Conservation (phyloP, 2,888 invertebrate species). For the Perizoma affinitatum region DNA sequence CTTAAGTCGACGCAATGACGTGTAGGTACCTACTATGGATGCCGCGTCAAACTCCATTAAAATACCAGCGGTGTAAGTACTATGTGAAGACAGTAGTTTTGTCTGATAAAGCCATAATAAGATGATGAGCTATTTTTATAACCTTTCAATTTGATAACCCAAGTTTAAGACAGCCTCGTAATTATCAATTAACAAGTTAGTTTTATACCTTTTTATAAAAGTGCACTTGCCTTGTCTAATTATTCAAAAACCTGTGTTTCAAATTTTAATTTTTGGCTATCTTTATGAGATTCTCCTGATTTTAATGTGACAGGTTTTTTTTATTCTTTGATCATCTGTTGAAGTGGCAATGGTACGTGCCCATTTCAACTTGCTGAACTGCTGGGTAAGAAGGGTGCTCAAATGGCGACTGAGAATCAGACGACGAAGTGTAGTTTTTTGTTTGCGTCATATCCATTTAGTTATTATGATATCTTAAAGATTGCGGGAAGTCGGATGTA, state of each 20-base stretch:
- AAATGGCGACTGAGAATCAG: too few species aligned
- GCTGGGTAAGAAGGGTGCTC: too few species aligned
- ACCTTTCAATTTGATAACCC: slow-evolving; percentile 30
- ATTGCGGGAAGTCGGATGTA: too few species aligned
- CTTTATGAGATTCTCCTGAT: too few species aligned
- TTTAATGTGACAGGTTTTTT: too few species aligned
- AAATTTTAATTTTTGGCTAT: slow-evolving; percentile 1
- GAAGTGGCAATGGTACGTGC: too few species aligned
- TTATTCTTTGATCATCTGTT: too few species aligned
- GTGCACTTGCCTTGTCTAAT: slow-evolving; percentile 13
- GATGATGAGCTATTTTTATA: slow-evolving; percentile 29
- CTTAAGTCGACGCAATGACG: slow-evolving; percentile 48
- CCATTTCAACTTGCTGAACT: too few species aligned
- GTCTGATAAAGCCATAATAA: slow-evolving; percentile 40
- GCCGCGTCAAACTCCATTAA: slow-evolving; percentile 70
- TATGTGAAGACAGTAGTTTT: slow-evolving; percentile 32
- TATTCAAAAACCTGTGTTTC: slow-evolving; percentile 8
- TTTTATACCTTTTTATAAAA: slow-evolving; percentile 19
- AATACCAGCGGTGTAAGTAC: slow-evolving; percentile 49
- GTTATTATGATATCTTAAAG: too few species aligned
- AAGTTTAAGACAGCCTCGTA: slow-evolving; percentile 11
- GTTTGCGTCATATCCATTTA: too few species aligned
- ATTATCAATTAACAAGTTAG: slow-evolving; percentile 26
- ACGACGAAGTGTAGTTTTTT: too few species aligned
- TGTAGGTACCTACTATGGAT: slow-evolving; percentile 45